A percentile compares a stretch with the other conserved stretches of the same genome.
Conservation (phyloP, 37 sponge, comb jelly and placozoan species). For the Beroe ovata region DNA sequence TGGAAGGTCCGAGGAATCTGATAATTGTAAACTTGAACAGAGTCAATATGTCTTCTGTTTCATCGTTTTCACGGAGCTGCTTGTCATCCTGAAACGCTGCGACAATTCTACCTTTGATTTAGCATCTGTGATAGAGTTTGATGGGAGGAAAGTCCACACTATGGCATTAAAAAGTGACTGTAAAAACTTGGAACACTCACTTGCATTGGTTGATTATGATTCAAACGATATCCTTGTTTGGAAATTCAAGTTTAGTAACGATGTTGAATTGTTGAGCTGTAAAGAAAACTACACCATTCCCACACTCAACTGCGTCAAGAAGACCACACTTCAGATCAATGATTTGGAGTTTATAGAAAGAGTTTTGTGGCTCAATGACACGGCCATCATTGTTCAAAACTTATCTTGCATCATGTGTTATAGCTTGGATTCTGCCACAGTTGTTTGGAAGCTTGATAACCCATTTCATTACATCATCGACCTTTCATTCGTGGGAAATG, state of each 20-base stretch:
- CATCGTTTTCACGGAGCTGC: neutral
- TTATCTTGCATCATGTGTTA: neutral
- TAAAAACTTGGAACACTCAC: neutral
- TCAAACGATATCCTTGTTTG: neutral
- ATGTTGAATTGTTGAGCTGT: neutral
- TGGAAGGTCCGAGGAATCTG: neutral
- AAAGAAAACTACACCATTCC: neutral
- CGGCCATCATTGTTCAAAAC: neutral
- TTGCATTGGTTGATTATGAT: slow-evolving; percentile 28
- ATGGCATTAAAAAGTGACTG: neutral
- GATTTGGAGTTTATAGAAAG: neutral
- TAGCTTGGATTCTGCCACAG: neutral
- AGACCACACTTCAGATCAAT: neutral
- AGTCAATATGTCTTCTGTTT: neutral
- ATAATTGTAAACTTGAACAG: neutral
- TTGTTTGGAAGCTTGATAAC: neutral
- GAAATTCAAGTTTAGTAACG: neutral
- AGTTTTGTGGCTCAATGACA: neutral
- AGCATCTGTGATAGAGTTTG: neutral
- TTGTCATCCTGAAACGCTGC: neutral
- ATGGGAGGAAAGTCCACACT: neutral
- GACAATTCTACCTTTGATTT: neutral
- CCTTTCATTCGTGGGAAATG: neutral
- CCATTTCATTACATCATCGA: neutral
- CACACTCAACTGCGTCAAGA: neutral